Evolutionary conservation across 2,888 invertebrate genomes (phyloP).

Genomic region (Hecatera dysodea): DNA sequence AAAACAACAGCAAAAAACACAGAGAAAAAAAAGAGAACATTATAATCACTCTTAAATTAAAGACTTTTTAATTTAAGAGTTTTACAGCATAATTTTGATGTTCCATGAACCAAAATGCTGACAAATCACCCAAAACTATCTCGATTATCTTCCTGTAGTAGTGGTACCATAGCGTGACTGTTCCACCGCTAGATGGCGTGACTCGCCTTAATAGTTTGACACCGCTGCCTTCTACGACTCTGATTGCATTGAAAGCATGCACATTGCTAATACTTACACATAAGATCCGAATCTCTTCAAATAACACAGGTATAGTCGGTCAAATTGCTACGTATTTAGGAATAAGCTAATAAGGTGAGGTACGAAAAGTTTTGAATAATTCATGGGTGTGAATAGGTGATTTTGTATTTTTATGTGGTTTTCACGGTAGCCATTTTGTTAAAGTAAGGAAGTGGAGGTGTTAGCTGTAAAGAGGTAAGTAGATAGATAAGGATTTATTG

Average conservation of each 20-base stretch:
- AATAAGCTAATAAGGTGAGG: not conserved
- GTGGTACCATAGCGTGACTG: conserved; percentile 72
- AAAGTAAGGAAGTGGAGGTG: not conserved
- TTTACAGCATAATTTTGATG: not conserved
- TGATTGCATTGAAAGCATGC: conserved; percentile 73
- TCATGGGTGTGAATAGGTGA: not conserved
- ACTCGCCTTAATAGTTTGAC: conserved; percentile 78
- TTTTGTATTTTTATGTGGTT: not conserved
- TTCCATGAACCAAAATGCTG: not conserved
- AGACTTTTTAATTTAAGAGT: too few relatives aligned
- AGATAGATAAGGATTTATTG: not conserved
- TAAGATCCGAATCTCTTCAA: conserved; percentile 48
- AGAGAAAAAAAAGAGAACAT: too few relatives aligned
- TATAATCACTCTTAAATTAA: too few relatives aligned
- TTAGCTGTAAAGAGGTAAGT: not conserved
- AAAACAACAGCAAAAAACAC: too few relatives aligned
- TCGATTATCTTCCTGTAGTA: conserved; percentile 61
- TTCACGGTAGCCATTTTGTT: conserved; percentile 12
- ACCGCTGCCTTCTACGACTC: conserved; percentile 70
- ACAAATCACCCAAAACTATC: not conserved
- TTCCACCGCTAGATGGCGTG: conserved; percentile 77
- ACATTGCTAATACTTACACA: conserved; percentile 48
- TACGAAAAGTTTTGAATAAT: conserved; percentile 16
- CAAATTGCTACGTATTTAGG: conserved; percentile 28
- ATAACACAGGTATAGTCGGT: conserved; percentile 21